Evolutionary conservation across 2,797 vertebrate species (phyloP).

Genomic region (Sebastes aleutianus): DNA sequence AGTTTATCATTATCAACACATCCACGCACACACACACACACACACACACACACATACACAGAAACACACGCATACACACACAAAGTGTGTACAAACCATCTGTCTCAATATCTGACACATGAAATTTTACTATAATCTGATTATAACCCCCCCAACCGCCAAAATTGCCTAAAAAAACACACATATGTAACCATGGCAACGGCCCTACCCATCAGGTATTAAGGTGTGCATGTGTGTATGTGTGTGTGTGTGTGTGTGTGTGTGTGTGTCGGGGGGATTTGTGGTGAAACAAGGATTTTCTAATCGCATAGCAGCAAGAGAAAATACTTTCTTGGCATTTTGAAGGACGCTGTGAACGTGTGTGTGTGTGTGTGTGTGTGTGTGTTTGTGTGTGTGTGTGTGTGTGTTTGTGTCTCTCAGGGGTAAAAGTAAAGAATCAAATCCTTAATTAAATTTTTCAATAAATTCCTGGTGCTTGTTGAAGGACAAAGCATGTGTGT

Average conservation of each 20-base stretch:
- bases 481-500: not conserved
- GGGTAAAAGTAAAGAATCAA: conserved; percentile 35
- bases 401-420: not conserved
- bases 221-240: not conserved
- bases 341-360: not conserved
- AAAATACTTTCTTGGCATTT: too few relatives aligned
- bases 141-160: not conserved
- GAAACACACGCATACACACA: not conserved
- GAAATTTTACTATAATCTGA: conserved; percentile 8
- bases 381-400: not conserved
- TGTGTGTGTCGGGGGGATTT: not conserved
- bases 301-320: too few relatives aligned
- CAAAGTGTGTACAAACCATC: not conserved
- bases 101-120: not conserved
- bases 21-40: not conserved
- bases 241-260: not conserved
- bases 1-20: not conserved
- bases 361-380: not conserved
- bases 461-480: conserved; percentile 19
- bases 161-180: not conserved
- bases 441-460: conserved; percentile 43
- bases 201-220: not conserved
- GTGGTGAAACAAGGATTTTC: too few relatives aligned
- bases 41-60: not conserved
- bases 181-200: not conserved